phyloP scores from a whole-genome alignment of 2,888 invertebrate genomes.

The Suillia variegata region DNA sequence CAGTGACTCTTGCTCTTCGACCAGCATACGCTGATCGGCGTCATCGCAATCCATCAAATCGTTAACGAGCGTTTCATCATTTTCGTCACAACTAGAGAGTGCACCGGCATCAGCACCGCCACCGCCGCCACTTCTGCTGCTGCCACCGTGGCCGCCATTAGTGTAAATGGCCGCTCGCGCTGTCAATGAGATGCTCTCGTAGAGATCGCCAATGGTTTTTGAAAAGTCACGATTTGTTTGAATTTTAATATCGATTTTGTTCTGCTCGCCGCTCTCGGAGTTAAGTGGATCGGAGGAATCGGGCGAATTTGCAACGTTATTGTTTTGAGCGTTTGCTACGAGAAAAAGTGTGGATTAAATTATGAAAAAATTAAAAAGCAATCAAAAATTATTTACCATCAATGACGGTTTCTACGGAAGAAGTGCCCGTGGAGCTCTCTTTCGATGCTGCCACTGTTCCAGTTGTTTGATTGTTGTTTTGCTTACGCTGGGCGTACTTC shows the following conservation, averaged over 20 bases:
- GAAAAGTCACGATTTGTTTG: conserved; percentile 61
- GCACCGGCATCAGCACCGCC: conserved; percentile 24
- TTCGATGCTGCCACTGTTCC: conserved; percentile 25
- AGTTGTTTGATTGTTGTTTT: conserved; percentile 26
- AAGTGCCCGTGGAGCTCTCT: conserved; percentile 29
- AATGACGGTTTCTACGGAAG: conserved; percentile 35
- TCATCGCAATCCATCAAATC: conserved; percentile 69
- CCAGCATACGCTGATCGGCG: conserved; percentile 74
- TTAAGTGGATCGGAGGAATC: conserved; percentile 8
- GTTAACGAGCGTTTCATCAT: conserved; percentile 58
- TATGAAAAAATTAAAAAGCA: background rate
- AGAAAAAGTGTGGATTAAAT: background rate
- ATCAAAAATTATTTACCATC: background rate
- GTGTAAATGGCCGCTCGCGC: conserved; percentile 12
- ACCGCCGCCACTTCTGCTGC: no score
- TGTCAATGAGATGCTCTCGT: conserved; percentile 50
- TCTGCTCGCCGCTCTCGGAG: conserved; percentile 36
- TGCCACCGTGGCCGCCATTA: conserved; percentile 33
- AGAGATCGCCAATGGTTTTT: conserved; percentile 59
- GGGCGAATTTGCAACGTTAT: conserved; percentile 2
- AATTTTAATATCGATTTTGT: conserved; percentile 61
- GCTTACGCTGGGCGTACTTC: conserved; percentile 48
- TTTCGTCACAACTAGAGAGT: conserved; percentile 64
- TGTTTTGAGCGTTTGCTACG: background rate
- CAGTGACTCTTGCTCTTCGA: conserved; percentile 77